A percentile compares a stretch with the other conserved stretches of the same genome.
These are phyloP conservation scores for Stegana nigrithorax DNA, from an alignment of 2,888 invertebrate species.

Conservation along the genomic window DNA sequence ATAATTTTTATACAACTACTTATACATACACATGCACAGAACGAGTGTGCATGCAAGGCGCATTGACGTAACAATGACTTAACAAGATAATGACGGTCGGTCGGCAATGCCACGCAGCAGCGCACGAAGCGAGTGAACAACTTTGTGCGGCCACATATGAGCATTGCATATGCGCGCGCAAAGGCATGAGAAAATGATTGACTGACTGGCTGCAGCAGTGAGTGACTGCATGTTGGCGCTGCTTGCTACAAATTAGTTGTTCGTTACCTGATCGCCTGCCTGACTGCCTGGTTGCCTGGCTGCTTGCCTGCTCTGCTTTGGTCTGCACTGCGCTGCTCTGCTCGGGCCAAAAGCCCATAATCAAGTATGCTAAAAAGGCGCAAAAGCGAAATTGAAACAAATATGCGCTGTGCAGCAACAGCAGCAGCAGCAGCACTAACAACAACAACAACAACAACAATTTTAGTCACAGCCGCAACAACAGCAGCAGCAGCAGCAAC, in stretches of 20 bases:
- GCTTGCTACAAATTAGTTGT: neutral
- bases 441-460: no score
- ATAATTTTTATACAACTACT: constrained; percentile 11
- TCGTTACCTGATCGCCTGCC: no score
- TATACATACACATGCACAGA: neutral
- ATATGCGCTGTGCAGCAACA: constrained; percentile 16
- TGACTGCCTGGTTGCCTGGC: neutral
- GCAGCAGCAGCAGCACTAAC: neutral
- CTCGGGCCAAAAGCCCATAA: constrained; percentile 48
- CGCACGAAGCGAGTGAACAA: neutral
- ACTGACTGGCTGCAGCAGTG: neutral
- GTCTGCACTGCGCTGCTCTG: neutral
- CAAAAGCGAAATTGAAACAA: constrained; percentile 62
- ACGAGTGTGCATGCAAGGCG: neutral
- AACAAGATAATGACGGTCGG: constrained; percentile 61
- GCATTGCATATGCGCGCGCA: neutral
- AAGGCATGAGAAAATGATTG: no score
- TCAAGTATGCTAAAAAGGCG: constrained; percentile 61
- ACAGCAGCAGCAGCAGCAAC: neutral
- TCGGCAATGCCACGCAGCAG: constrained; percentile 43
- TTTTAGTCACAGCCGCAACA: constrained; percentile 3
- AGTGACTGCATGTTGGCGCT: neutral
- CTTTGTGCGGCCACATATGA: neutral
- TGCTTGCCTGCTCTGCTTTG: neutral
- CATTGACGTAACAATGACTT: constrained; percentile 58